Evolutionary conservation across 2,888 invertebrate species (phyloP), one percentile per base, ranked within the genome.

Genomic region (Elaeidobius kamerunicus): DNA sequence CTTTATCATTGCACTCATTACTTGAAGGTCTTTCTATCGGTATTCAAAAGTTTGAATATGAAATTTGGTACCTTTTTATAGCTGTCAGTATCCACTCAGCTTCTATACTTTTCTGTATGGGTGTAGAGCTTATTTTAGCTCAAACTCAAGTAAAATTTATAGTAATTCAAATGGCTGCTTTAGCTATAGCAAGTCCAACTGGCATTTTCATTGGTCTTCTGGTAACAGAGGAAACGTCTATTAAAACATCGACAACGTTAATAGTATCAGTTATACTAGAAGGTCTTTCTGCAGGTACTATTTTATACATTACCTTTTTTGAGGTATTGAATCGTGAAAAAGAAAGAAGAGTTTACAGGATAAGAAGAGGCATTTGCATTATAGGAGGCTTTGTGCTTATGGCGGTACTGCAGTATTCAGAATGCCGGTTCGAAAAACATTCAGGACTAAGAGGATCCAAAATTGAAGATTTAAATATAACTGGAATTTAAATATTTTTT

Each of bases 1-100:
- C 79, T 1, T 67, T 80, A 53, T 77, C 77, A 1, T 72, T 78
- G 52, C 80, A 80, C 63, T 76, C 78, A 0, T 65, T 78, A 43
- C 76, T 80, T 57, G 79, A 80, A 67, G 79, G 79, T 3, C 64
- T 79, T 46, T 76, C 78, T 1, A 76, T 78, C 42, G 77, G 79
- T 4, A 63, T 79, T 6, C 78, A 78, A 61, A 64, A 66, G 23
- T 72, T 71, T 2, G 60, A 67, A 3, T 67, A 69, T 2, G 74
- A 75, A 57, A 75, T 78, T 40, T 78, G 78, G 78, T 77, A 73
- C 56, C 65, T 79, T 34, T 77, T 78, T 60, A 68, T 72, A 1
- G 78, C 78, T 5, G 74, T 78, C 28, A 71, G 75, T 3, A 71
- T 78, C 3, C 79, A 79, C 62, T 78, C 78, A 11, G 74, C 75